phyloP scores from a whole-genome alignment of 2,797 vertebrate species.

The Lagodon rhomboides region DNA sequence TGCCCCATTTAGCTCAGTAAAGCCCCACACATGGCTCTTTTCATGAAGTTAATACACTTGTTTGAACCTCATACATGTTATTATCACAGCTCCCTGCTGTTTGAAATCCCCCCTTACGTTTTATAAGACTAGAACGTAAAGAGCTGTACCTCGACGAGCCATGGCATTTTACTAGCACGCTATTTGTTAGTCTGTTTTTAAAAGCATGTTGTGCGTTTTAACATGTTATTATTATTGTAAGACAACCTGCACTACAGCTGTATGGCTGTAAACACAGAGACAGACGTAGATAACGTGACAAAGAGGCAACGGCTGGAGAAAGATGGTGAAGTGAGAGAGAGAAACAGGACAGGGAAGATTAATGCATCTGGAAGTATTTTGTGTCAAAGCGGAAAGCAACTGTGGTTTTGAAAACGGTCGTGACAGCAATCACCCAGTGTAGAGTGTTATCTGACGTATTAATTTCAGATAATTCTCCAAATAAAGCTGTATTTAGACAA shows the following conservation, averaged over 20 bases:
- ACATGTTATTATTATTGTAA: slow-evolving; percentile 53
- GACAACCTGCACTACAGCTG: slow-evolving; percentile 66
- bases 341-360: slow-evolving; percentile 23
- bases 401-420: slow-evolving; percentile 51
- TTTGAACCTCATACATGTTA: slow-evolving; percentile 56
- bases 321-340: slow-evolving; percentile 28
- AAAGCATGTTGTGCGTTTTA: slow-evolving; percentile 55
- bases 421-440: slow-evolving; percentile 65
- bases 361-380: slow-evolving; percentile 80
- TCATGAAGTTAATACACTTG: slow-evolving; percentile 55
- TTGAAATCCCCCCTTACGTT: slow-evolving; percentile 32
- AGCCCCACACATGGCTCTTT: slow-evolving; percentile 46
- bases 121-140: slow-evolving; percentile 59
- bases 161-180: slow-evolving; percentile 71
- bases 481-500: slow-evolving; percentile 35
- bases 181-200: slow-evolving; percentile 56
- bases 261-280: slow-evolving; percentile 21
- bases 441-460: slow-evolving; percentile 68
- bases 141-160: slow-evolving; percentile 49
- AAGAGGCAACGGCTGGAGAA: slow-evolving; percentile 8
- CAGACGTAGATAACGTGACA: slow-evolving; percentile 29
- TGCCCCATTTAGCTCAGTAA: slow-evolving; percentile 67
- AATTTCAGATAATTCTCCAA: slow-evolving; percentile 68
- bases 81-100: slow-evolving; percentile 71
- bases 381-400: slow-evolving; percentile 65